Base-by-base conservation (phyloP, 2,888 invertebrate species). In the Furcula furcula region DNA sequence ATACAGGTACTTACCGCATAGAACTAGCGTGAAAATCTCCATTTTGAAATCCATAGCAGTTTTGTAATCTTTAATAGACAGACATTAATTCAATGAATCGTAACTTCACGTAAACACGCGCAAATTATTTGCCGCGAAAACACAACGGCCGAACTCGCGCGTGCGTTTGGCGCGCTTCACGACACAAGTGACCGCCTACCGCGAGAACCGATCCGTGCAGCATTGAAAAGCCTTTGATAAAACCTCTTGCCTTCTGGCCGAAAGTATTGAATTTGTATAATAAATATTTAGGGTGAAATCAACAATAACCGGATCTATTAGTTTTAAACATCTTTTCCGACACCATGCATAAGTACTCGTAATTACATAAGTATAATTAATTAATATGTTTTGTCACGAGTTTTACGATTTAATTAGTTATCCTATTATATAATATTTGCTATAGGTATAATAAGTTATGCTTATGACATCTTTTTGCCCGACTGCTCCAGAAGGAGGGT, bases 1-100 rank as follows among this genome's bases (percentile, higher is more conserved):
- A n/a, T n/a, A n/a, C n/a, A n/a, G n/a, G n/a, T 25, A 79, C 86
- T 83, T 65, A 87, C 86, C 83, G 56, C 76, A 81, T 49, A 84
- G 59, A 51, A 83, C 46, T 36, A 86, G 60, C 64, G 69, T 68
- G 58, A 82, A 55, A 49, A 69, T 51, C 55, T 70, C 72, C 81
- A 85, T 84, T 56, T 56, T 72, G 41, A 51, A 59, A 54, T 62
- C 58, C 58, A 55, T 62, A 26, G 1, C 10, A 4, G 37, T 37
- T 51, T 42, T 43, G 34, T 33, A 34, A 31, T 52, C 52, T 12
- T 22, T 22, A 20, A 3, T 43, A 25, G 48, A 42, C 39, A 40
- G 36, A 52, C 50, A 56, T 52, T 51, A 54, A 56, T 52, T 31
- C 22, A 44, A 34, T 46, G 21, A 34, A 35, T n/a, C 36, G 39